Percentiles rank a stretch among this genome's conserved stretches.
Evolutionary conservation across 1,140 invertebrate genomes (phyloP).

Genomic region (Drosophila pseudoobscura): DNA sequence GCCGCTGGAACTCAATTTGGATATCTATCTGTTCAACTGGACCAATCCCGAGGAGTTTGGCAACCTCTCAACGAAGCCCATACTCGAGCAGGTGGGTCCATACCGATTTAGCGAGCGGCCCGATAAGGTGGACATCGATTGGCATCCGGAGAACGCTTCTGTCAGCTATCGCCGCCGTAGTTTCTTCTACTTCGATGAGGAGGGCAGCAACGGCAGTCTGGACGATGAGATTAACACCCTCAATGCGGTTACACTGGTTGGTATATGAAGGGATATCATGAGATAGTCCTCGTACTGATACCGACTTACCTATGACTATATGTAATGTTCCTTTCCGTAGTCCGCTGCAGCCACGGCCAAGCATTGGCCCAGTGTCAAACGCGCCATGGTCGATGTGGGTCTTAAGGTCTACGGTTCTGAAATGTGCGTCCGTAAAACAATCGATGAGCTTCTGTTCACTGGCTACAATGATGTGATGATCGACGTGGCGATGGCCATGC

Average conservation of each 20-base stretch:
- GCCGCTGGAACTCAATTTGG: conserved; percentile 89
- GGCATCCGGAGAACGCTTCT: conserved; percentile 89
- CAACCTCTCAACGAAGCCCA: conserved; percentile 85
- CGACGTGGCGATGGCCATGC: conserved; percentile 86
- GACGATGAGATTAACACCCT: conserved; percentile 90
- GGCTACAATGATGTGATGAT: conserved; percentile 90
- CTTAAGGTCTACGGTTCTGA: conserved; percentile 84
- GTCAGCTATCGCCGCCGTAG: conserved; percentile 91
- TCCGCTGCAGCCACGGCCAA: conserved; percentile 87
- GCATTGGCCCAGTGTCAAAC: conserved; percentile 84
- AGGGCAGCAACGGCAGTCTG: conserved; percentile 89
- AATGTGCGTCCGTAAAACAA: conserved; percentile 87
- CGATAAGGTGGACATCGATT: conserved; percentile 89
- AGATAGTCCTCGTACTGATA: neutral
- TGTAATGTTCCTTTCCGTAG: conserved; percentile 84
- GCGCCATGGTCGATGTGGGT: conserved; percentile 85
- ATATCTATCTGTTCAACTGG: conserved; percentile 93
- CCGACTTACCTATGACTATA: too few relatives aligned
- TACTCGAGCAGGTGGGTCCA: conserved; percentile 88
- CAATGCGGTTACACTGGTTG: conserved; percentile 92
- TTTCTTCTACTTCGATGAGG: conserved; percentile 90
- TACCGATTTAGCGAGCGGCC: conserved; percentile 89
- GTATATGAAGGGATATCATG: conserved; percentile 59
- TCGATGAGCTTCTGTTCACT: conserved; percentile 90
- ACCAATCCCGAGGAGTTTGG: conserved; percentile 88